Base-by-base conservation (phyloP, 1,140 invertebrate genomes). In the Rhynchophorus ferrugineus region DNA sequence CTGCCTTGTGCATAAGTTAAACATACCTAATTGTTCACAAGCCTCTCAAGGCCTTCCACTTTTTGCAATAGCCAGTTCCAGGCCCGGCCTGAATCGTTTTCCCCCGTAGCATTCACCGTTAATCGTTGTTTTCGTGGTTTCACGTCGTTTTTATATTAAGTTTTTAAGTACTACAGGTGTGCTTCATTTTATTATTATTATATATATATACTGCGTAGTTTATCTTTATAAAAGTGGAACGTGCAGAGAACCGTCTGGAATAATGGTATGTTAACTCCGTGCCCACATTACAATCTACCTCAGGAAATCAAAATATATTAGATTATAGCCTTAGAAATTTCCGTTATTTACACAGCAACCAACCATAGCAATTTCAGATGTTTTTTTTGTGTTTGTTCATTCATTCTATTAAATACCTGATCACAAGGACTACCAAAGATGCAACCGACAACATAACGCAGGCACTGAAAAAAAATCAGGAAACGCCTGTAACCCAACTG, bases 1-100 rank as follows among this genome's bases (percentile, higher is more conserved):
- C 65, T 68, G 65, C 66, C 65, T 59, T 57, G 61, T 59, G 64
- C 67, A 66, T 62, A 60, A 58, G 66, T 66, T 65, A 58, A 61
- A 50, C 61, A 65, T 67, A 65, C 63, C 65, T 58, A 64, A 65
- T 67, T 66, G 54, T 65, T 64, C 54, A 64, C 55, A 50, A 68
- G 56, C 62, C 63, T 68, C 64, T 66, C 64, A 61, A 65, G 63
- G 63, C 64, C 61, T 68, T 68, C 63, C 63, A 67, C 64, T 67
- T 60, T 49, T 36, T 29, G 39, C 5, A 6, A 44, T 44, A 44
- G 34, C n/a, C 9, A 19, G 33, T 43, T 11, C 36, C 34, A 47
- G 36, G 39, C 41, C 3, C 42, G 18, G 21, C 34, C 41, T 49
- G 9, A 35, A 16, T 29, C 39, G 59, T 22, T 53, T 53, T 53